These are phyloP conservation scores for Carterocephalus palaemon DNA, from an alignment of 2,888 invertebrate species.

Conservation along the genomic window DNA sequence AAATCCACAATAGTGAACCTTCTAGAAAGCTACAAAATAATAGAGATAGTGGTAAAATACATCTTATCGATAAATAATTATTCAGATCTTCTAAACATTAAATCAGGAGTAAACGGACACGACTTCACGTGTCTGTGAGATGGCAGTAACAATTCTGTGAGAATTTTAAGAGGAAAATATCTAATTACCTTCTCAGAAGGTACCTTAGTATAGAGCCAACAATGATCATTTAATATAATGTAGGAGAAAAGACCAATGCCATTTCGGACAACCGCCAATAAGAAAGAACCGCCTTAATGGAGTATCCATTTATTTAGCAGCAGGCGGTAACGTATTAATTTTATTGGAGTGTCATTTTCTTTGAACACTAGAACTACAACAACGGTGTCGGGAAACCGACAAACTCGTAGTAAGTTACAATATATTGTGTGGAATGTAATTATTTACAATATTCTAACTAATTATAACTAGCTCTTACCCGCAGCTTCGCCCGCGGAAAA, in stretches of 20 bases:
- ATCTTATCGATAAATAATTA: too few species aligned
- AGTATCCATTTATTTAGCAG: conserved; percentile 53
- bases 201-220: conserved; percentile 30
- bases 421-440: too few species aligned
- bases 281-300: conserved; percentile 28
- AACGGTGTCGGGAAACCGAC: too few species aligned
- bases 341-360: conserved; percentile 38
- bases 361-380: too few species aligned
- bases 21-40: too few species aligned
- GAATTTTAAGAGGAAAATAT: conserved; percentile 29
- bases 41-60: too few species aligned
- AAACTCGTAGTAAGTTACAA: too few species aligned
- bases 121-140: conserved; percentile 24
- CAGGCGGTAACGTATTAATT: conserved; percentile 52
- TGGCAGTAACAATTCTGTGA: conserved; percentile 31
- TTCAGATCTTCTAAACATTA: neutral
- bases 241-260: conserved; percentile 25
- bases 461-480: too few species aligned
- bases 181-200: conserved; percentile 26
- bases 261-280: conserved; percentile 3
- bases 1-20: too few species aligned
- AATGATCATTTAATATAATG: conserved; percentile 36
- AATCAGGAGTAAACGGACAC: too few species aligned
- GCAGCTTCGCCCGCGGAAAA: too few species aligned
- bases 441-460: too few species aligned